A percentile compares a stretch with the other conserved stretches of the same genome.
phyloP scores from a whole-genome alignment of 2,888 invertebrate genomes.

The Drosophila austrosaltans region DNA sequence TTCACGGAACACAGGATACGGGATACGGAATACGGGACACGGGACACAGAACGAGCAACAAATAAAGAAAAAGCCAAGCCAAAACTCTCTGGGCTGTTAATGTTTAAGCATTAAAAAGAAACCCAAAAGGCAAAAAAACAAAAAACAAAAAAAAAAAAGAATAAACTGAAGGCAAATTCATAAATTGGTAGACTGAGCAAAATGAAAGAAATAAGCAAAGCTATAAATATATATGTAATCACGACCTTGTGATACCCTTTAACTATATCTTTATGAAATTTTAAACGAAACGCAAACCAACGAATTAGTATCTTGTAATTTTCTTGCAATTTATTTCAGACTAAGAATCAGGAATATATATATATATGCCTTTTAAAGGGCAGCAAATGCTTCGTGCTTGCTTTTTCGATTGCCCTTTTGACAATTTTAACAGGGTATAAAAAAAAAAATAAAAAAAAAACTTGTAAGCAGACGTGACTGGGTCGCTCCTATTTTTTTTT shows the following conservation, averaged over 20 bases:
- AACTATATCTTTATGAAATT: neutral
- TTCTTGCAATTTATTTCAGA: neutral
- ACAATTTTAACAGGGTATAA: neutral
- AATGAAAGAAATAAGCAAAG: constrained; percentile 32
- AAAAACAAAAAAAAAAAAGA: neutral
- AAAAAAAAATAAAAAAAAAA: neutral
- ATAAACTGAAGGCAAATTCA: constrained; percentile 47
- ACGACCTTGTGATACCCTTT: neutral
- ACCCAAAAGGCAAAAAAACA: constrained; percentile 50
- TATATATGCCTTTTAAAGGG: neutral
- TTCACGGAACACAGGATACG: constrained; percentile 2
- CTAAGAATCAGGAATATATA: neutral
- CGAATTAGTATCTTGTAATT: too few species aligned
- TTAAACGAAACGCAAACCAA: too few species aligned
- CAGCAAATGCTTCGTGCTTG: neutral
- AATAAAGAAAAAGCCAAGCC: constrained; percentile 72
- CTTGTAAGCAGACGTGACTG: constrained; percentile 36
- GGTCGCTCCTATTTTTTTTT: constrained; percentile 29
- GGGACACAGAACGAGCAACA: constrained; percentile 49
- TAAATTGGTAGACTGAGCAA: constrained; percentile 59
- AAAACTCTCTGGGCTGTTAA: constrained; percentile 65
- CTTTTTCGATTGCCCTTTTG: neutral
- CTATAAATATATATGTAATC: neutral
- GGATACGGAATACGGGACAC: constrained; percentile 14
- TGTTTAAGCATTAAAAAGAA: constrained; percentile 65